phyloP scores from a whole-genome alignment of 2,113 vertebrate genomes.

The Prunella himalayana region DNA sequence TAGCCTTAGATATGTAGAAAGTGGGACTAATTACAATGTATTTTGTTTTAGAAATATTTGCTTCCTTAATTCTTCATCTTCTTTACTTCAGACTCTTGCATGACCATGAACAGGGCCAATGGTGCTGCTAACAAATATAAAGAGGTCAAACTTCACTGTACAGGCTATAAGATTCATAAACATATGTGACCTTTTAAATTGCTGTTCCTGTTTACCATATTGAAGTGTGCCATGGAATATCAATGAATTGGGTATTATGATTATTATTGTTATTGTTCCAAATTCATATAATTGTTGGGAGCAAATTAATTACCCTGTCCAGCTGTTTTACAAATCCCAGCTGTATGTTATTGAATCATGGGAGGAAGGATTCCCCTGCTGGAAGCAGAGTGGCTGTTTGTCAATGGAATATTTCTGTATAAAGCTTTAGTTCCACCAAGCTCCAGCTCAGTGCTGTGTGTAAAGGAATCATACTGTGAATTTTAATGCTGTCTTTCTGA shows the following conservation, averaged over 20 bases:
- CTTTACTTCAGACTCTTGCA: not conserved
- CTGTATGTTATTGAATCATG: not conserved
- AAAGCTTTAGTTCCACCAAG: not conserved
- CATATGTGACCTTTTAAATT: not conserved
- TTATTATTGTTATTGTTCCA: not conserved
- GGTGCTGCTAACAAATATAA: not conserved
- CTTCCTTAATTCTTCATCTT: not conserved
- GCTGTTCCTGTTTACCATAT: not conserved
- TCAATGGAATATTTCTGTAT: not conserved
- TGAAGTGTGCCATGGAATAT: not conserved
- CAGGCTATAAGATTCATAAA: not conserved
- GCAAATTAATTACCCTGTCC: not conserved
- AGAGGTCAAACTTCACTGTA: not conserved
- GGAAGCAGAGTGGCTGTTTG: not conserved
- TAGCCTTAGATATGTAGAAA: not conserved
- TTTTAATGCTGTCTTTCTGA: not conserved
- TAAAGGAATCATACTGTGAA: not conserved
- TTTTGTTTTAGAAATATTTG: not conserved
- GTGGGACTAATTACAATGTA: not conserved
- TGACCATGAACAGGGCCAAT: not conserved
- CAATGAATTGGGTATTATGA: not conserved
- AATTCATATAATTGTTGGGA: not conserved
- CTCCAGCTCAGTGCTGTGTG: not conserved
- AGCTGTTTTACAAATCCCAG: not conserved
- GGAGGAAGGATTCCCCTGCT: not conserved